These are phyloP conservation scores for Catajapyx aquilonaris DNA, from an alignment of 1,140 invertebrate genomes.

Conservation along the genomic window DNA sequence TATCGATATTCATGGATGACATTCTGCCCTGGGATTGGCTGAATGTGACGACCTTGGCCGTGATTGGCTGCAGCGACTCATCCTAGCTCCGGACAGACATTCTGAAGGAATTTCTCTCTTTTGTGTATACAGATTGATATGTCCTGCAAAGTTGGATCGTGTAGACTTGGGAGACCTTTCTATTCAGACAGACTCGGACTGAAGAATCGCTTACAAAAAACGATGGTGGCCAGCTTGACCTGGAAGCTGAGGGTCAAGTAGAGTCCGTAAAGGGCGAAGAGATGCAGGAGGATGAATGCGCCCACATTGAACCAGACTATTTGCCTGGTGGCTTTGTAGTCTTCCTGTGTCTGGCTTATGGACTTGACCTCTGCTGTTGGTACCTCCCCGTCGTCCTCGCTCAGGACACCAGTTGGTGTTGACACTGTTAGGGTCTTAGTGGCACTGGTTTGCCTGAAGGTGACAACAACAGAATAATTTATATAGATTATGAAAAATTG, in stretches of 20 bases:
- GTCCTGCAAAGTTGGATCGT: neutral
- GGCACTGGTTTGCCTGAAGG: too few species aligned
- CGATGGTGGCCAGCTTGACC: conserved; percentile 49
- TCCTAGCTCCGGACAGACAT: neutral
- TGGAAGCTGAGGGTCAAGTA: conserved; percentile 57
- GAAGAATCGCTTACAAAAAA: conserved; percentile 42
- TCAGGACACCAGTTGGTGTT: conserved; percentile 38
- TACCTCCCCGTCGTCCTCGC: conserved; percentile 30
- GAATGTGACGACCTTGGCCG: conserved; percentile 1
- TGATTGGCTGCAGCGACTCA: neutral
- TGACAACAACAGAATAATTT: too few species aligned
- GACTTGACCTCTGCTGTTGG: neutral
- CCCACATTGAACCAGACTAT: too few species aligned
- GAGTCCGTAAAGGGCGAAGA: conserved; percentile 61
- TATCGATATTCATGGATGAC: too few species aligned
- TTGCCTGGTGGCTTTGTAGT: conserved; percentile 20
- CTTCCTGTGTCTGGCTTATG: conserved; percentile 6
- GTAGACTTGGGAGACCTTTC: neutral
- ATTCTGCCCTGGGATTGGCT: neutral
- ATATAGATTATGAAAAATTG: too few species aligned
- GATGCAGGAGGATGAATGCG: conserved; percentile 64
- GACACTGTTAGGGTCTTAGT: too few species aligned
- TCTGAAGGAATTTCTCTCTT: neutral
- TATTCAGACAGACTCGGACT: neutral
- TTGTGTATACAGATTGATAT: neutral